Conservation (phyloP, 2,888 invertebrate genomes). For the Myopa tessellatipennis region DNA sequence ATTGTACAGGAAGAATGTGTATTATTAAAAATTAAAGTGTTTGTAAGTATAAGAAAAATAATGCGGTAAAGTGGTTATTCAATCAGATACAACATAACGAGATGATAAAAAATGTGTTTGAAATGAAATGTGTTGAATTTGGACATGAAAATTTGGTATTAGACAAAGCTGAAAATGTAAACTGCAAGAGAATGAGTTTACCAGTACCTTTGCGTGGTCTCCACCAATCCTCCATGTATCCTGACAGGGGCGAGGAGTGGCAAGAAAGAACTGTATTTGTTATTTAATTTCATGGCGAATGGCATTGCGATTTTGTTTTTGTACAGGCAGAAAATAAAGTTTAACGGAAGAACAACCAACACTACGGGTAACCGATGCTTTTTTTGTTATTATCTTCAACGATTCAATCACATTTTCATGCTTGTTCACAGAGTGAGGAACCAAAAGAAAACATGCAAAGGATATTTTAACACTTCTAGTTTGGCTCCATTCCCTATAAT, state of each 20-base stretch:
- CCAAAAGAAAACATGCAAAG: slow-evolving; percentile 7
- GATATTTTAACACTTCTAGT: neutral
- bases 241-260: slow-evolving; percentile 93
- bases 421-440: neutral
- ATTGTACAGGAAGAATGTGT: slow-evolving; percentile 28
- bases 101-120: neutral
- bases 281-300: slow-evolving; percentile 68
- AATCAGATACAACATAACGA: neutral
- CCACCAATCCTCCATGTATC: slow-evolving; percentile 99
- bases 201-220: slow-evolving; percentile 94
- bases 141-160: neutral
- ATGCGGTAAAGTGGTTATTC: neutral
- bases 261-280: slow-evolving; percentile 73
- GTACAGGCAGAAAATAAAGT: slow-evolving; percentile 10
- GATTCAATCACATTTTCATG: neutral
- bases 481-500: no score
- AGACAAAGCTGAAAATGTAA: neutral
- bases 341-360: slow-evolving; percentile 7
- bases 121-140: neutral
- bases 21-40: slow-evolving; percentile 9
- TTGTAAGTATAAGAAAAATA: slow-evolving; percentile 4
- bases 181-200: slow-evolving; percentile 27
- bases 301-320: slow-evolving; percentile 43
- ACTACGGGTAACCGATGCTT: neutral
- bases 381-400: neutral